Evolutionary conservation across 2,888 invertebrate genomes (phyloP), one percentile per base, ranked within the genome.

Genomic region (Dicycla oo): DNA sequence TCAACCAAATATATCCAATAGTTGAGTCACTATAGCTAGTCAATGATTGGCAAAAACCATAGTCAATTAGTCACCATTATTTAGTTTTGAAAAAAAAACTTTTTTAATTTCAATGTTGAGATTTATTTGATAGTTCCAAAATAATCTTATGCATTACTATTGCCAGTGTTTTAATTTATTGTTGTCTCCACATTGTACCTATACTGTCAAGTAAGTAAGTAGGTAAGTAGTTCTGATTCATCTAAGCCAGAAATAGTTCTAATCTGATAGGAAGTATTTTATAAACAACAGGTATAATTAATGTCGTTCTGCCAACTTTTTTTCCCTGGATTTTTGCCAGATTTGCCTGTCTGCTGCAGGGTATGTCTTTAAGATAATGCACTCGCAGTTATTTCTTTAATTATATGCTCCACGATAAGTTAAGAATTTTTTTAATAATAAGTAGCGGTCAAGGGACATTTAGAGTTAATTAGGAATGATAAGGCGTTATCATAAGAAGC

Each of bases 321-420:
- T 26, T 51, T 72, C 61, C 43, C 26, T 79, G 65, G 73, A 47
- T 2, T 45, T 2, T 30, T 51, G 75, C 73, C 75, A 76, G 23
- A 2, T 0, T 11, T 45, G 13, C 3, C 4, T 43, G 30, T 38
- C 18, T 34, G 0, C 1, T n/a, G 26, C 2, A 56, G 15, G 6
- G 49, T 38, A 47, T 54, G 15, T 3, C 7, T 23, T 18, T 26
- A 38, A 2, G 13, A 13, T 4, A 23, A 34, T 66, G 18, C 0
- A 38, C 0, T 30, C 18, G 15, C 26, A 34, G 11, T 62, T 66
- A 34, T 58, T 53, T 60, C 18, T 54, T 63, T 23, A 6, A 56
- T 26, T 51, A 10, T 3, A 30, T 38, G 23, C 23, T 38, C 6
- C 3, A 20, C 6, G 23, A 54, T 30, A 47, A 49, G 11, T 73